Conservation (phyloP, 2,113 vertebrate species). For the Phaethornis superciliosus region DNA sequence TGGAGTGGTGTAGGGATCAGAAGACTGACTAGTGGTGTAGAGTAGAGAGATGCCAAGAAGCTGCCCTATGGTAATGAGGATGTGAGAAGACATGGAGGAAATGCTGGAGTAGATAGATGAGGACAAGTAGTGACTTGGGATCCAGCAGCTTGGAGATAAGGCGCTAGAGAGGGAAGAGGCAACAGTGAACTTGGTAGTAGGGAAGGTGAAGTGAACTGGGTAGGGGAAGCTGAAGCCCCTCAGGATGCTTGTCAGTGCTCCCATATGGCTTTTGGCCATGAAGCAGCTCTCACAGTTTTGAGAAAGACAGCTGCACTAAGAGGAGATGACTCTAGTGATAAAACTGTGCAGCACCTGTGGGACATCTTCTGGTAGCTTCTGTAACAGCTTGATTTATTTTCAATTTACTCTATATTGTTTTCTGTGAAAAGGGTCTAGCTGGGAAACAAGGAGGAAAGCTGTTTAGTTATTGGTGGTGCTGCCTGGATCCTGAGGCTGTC, state of each 20-base stretch:
- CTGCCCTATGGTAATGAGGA: accelerated
- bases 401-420: neutral
- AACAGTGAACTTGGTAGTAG: neutral
- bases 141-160: neutral
- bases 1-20: neutral
- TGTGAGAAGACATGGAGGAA: neutral
- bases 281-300: neutral
- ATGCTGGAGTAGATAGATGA: neutral
- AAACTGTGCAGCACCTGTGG: neutral
- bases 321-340: neutral
- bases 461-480: neutral
- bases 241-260: neutral
- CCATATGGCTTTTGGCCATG: neutral
- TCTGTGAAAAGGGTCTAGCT: neutral
- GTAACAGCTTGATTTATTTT: neutral
- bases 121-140: accelerated
- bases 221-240: neutral
- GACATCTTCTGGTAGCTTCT: neutral
- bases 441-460: neutral
- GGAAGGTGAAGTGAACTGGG: too few species aligned
- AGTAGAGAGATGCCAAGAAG: neutral
- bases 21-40: neutral
- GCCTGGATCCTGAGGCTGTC: neutral
- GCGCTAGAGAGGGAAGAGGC: neutral
- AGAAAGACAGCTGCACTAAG: neutral